These are phyloP conservation scores for Trachurus trachurus DNA, from an alignment of 2,797 vertebrate genomes.

Conservation along the genomic window DNA sequence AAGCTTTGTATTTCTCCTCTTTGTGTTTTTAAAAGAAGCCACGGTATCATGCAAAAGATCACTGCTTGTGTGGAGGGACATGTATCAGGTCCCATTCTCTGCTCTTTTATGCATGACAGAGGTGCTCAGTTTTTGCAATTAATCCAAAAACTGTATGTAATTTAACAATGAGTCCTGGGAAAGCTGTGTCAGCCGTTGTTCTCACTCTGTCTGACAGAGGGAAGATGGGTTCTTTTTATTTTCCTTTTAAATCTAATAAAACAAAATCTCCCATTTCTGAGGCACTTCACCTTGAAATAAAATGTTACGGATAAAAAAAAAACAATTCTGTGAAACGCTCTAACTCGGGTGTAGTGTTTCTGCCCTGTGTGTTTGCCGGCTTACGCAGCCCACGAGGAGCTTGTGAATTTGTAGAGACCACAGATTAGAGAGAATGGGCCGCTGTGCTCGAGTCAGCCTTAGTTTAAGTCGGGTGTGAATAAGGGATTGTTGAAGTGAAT, in stretches of 20 bases:
- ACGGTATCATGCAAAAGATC: slow-evolving; percentile 10
- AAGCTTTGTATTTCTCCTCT: slow-evolving; percentile 30
- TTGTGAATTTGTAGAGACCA: slow-evolving; percentile 51
- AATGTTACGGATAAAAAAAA: slow-evolving; percentile 18
- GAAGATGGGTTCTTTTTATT: neutral
- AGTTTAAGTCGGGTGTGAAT: slow-evolving; percentile 69
- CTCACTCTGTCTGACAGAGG: neutral
- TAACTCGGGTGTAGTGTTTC: slow-evolving; percentile 23
- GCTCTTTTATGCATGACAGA: slow-evolving; percentile 20
- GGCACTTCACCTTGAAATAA: slow-evolving; percentile 22
- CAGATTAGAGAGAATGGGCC: slow-evolving; percentile 67
- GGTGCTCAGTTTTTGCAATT: slow-evolving; percentile 12
- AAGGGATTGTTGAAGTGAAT: slow-evolving; percentile 72
- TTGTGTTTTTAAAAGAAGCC: slow-evolving; percentile 26
- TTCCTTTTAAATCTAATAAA: slow-evolving; percentile 13
- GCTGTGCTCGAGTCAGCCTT: slow-evolving; percentile 62
- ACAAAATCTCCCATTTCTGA: slow-evolving; percentile 16
- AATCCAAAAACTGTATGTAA: neutral
- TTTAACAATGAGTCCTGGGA: slow-evolving; percentile 11
- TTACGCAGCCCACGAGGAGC: slow-evolving; percentile 46
- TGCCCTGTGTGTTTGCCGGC: slow-evolving; percentile 19
- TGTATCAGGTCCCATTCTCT: slow-evolving; percentile 21
- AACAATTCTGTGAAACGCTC: slow-evolving; percentile 33
- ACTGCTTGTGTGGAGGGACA: neutral
- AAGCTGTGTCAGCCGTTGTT: neutral